Percentiles rank a stretch among this genome's conserved stretches.
Evolutionary conservation across 2,888 invertebrate species (phyloP).

Genomic region (Sinelater perroti): DNA sequence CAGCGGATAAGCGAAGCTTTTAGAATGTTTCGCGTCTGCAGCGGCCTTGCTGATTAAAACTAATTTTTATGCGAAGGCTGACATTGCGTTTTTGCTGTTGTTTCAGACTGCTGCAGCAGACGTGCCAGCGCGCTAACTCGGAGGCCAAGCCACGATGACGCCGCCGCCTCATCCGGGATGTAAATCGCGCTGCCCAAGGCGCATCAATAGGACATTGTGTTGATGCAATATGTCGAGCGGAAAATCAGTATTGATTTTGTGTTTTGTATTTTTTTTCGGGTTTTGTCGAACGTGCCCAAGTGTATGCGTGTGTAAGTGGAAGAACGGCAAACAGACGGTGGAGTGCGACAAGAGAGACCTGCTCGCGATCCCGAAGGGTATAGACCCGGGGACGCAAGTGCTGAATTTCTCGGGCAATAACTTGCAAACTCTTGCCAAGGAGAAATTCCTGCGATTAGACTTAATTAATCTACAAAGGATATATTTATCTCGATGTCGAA

Average conservation of each 20-base stretch:
- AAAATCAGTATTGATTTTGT: conserved; percentile 37
- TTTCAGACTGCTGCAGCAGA: conserved; percentile 1
- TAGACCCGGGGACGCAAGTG: conserved; percentile 87
- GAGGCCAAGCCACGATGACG: neutral
- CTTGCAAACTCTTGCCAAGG: conserved; percentile 78
- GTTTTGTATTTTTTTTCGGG: conserved; percentile 35
- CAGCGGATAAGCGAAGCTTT: conserved; percentile 12
- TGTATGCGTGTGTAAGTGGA: conserved; percentile 90
- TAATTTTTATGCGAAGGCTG: conserved; percentile 5
- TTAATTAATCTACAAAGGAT: conserved; percentile 88
- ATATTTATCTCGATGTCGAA: conserved; percentile 79
- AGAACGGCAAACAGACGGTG: conserved; percentile 89
- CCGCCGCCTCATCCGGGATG: conserved; percentile 1
- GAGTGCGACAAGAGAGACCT: conserved; percentile 85
- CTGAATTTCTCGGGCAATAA: conserved; percentile 86
- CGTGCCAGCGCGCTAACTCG: neutral
- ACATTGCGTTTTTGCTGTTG: conserved; percentile 3
- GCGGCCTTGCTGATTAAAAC: conserved; percentile 10
- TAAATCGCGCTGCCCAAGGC: conserved; percentile 8
- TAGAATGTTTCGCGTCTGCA: conserved; percentile 7
- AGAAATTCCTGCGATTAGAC: conserved; percentile 80
- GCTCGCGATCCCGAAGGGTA: conserved; percentile 78
- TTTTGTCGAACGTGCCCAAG: conserved; percentile 70
- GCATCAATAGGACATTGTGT: conserved; percentile 16
- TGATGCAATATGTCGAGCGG: conserved; percentile 37